Evolutionary conservation across 2,113 vertebrate species (phyloP).

Genomic region (Coptodon rendalli): DNA sequence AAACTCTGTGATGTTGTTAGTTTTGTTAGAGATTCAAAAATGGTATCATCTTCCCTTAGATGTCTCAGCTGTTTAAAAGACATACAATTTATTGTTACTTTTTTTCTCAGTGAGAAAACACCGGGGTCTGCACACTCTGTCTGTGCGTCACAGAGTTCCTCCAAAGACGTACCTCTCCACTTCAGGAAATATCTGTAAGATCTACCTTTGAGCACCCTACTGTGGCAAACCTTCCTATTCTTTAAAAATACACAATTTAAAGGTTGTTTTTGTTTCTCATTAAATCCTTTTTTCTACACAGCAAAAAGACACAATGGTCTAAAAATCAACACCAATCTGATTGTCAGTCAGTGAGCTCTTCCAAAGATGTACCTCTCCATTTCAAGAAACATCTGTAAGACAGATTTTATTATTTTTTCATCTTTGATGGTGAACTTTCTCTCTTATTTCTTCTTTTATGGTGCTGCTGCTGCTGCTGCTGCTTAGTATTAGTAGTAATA

Average conservation of each 20-base stretch:
- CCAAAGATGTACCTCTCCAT: background rate
- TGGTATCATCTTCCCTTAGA: background rate
- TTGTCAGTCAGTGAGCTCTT: background rate
- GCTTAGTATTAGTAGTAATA: background rate
- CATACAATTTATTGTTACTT: background rate
- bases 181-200: background rate
- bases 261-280: rapidly evolving
- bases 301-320: background rate
- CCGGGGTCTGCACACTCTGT: background rate
- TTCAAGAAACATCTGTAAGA: background rate
- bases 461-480: rapidly evolving
- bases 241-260: background rate
- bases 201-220: rapidly evolving
- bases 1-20: background rate
- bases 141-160: rapidly evolving
- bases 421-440: rapidly evolving
- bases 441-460: background rate
- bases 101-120: background rate
- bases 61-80: background rate
- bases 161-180: background rate
- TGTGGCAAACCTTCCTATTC: rapidly evolving
- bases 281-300: background rate
- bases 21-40: background rate
- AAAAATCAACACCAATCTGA: background rate
- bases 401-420: background rate